These are phyloP conservation scores for Chloromyia formosa DNA, from an alignment of 2,888 invertebrate species.

Conservation along the genomic window DNA sequence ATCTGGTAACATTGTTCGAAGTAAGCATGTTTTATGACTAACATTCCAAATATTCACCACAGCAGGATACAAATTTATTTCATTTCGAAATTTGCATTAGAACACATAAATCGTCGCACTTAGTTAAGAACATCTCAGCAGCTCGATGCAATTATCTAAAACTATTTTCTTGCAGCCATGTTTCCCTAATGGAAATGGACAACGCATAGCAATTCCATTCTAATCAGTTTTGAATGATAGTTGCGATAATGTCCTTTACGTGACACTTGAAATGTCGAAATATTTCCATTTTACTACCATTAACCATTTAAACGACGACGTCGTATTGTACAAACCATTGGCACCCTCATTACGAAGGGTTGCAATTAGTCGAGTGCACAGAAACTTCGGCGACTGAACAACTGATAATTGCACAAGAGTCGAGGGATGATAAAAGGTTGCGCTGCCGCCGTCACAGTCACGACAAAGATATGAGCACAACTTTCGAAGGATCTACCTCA, in stretches of 20 bases:
- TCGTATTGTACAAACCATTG: background rate
- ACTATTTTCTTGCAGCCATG: too few relatives aligned
- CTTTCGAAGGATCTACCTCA: conserved; percentile 26
- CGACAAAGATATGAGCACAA: background rate
- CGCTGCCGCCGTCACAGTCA: conserved; percentile 15
- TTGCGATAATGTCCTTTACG: background rate
- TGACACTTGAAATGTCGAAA: background rate
- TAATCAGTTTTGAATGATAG: background rate
- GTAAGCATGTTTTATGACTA: too few relatives aligned
- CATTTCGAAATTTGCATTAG: background rate
- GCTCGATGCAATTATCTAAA: too few relatives aligned
- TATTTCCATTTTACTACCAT: too few relatives aligned
- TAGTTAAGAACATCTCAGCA: too few relatives aligned
- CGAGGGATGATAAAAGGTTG: conserved; percentile 7
- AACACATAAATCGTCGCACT: too few relatives aligned
- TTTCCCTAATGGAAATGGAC: background rate
- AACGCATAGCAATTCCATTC: background rate
- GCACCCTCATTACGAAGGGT: conserved; percentile 21
- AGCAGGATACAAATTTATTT: background rate
- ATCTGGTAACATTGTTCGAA: too few relatives aligned
- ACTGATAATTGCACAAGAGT: conserved; percentile 27
- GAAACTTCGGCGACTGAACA: conserved; percentile 3
- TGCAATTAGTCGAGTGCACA: conserved; percentile 34
- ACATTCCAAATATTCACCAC: background rate
- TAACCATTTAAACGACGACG: background rate